A percentile compares a stretch with the other conserved stretches of the same genome.
phyloP scores from a whole-genome alignment of 2,888 invertebrate genomes.

The Cepaea hortensis region DNA sequence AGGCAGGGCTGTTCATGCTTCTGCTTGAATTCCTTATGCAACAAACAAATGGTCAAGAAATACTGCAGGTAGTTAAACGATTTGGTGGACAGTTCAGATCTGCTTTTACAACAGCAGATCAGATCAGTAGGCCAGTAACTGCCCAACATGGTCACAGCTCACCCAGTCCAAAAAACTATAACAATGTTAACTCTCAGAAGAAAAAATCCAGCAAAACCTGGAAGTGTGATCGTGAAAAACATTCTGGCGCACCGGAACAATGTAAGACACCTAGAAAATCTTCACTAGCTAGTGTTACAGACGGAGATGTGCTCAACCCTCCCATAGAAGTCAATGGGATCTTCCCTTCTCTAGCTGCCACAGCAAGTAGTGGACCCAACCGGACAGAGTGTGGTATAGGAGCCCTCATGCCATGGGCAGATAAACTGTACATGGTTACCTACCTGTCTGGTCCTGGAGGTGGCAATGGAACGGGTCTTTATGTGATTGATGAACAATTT shows the following conservation, averaged over 20 bases:
- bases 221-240: conserved; percentile 4
- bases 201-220: not conserved
- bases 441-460: conserved; percentile 52
- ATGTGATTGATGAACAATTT: conserved; percentile 52
- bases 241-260: not conserved
- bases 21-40: not conserved
- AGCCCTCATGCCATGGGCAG: conserved; percentile 57
- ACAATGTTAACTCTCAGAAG: not conserved
- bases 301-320: not conserved
- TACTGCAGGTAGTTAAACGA: conserved; percentile 13
- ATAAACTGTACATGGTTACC: conserved; percentile 55
- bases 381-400: conserved; percentile 55
- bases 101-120: not conserved
- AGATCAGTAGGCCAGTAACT: not conserved
- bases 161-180: not conserved
- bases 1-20: not conserved
- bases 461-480: conserved; percentile 55
- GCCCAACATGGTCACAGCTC: not conserved
- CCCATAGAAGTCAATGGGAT: conserved; percentile 45
- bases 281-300: not conserved
- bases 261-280: not conserved
- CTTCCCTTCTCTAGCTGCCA: conserved; percentile 48
- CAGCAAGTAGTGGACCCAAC: conserved; percentile 51
- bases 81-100: not conserved
- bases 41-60: conserved; percentile 9